Evolutionary conservation across 2,888 invertebrate species (phyloP), one percentile per base, ranked within the genome.

Genomic region (Apotomis capreana): DNA sequence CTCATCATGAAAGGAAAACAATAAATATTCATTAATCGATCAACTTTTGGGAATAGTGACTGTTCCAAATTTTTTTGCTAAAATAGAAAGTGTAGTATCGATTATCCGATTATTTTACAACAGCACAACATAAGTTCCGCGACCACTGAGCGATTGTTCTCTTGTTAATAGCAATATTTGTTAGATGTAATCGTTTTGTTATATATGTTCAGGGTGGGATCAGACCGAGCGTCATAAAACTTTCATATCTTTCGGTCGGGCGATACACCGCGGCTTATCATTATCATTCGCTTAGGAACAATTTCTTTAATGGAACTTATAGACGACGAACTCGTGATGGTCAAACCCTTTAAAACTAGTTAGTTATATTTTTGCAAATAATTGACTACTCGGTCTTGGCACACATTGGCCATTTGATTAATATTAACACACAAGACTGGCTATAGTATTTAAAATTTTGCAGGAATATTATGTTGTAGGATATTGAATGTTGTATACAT

Each of bases 301-400:
- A 69, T 61, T 36, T 15, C 6, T n/a, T 62, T 44, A 49, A 37
- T 5, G 10, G 15, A 51, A 49, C 46, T n/a, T 61, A 8, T 49
- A 40, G 70, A 12, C 57, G 5, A 68, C 71, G 79, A 78, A 77
- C 78, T 84, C 78, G 77, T 77, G 80, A 76, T 83, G 80, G 77
- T 83, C 80, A 76, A 76, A 79, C 78, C 81, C 80, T 76, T 62
- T 68, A 73, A 36, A 69, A 60, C 36, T 69, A 73, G 70, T 46
- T 55, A 61, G 15, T 36, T 63, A 15, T 68, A 26, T 12, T 65
- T 51, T 67, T 6, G 15, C 26, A 52, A 37, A 57, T 46, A 51
- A 49, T 54, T 4, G 44, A 61, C 40, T 49, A 60, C 52, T 62
- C 61, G 9, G 49, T 67, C 60, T 69, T 69, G 59, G 64, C 63